Percentiles rank a stretch among this genome's conserved stretches.
phyloP scores from a whole-genome alignment of 2,888 invertebrate genomes.

The Calameuta idolon region DNA sequence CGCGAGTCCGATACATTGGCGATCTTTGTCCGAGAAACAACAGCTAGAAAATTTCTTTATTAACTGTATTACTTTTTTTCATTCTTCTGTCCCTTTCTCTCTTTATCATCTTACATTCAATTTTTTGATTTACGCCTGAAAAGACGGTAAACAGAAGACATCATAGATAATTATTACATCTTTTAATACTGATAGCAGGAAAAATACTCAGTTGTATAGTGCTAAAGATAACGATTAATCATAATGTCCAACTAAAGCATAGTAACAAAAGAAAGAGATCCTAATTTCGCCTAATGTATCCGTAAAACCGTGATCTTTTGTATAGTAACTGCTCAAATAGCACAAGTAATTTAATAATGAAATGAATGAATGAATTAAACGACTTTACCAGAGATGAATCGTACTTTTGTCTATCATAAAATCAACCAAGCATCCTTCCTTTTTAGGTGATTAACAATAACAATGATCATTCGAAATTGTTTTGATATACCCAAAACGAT shows the following conservation, averaged over 20 bases:
- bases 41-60: background rate
- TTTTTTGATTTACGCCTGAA: background rate
- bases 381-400: background rate
- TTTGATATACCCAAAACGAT: background rate
- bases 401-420: background rate
- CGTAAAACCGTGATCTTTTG: background rate
- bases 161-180: background rate
- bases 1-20: background rate
- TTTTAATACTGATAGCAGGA: background rate
- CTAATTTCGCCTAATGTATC: background rate
- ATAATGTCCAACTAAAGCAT: background rate
- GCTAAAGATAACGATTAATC: background rate
- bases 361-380: constrained; percentile 13
- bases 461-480: background rate
- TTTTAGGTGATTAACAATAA: background rate
- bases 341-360: constrained; percentile 18
- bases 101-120: background rate
- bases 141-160: background rate
- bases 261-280: background rate
- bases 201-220: constrained; percentile 6
- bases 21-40: background rate
- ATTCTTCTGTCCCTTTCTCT: background rate
- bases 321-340: constrained; percentile 25
- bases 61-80: background rate
- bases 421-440: background rate